Percentiles rank a stretch among this genome's conserved stretches.
phyloP scores from a whole-genome alignment of 2,797 vertebrate genomes.

The Danio kyathit region DNA sequence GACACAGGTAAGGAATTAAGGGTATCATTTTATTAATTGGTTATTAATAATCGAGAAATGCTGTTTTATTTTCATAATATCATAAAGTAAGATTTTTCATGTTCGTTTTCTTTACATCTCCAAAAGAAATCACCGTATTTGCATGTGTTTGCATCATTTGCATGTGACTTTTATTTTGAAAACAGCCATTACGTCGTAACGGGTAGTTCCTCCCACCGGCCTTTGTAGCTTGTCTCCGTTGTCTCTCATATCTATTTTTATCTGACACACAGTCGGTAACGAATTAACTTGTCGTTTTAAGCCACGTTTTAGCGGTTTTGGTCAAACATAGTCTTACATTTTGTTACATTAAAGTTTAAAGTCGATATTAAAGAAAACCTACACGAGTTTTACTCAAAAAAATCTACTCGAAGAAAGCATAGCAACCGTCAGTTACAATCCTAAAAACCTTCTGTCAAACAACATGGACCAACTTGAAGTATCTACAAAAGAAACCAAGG shows the following conservation, averaged over 20 bases:
- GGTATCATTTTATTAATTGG: too few relatives aligned
- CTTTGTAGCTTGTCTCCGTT: background rate
- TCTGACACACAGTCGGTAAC: constrained; percentile 9
- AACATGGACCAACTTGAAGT: constrained; percentile 75
- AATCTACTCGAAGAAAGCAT: background rate
- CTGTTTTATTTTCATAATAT: background rate
- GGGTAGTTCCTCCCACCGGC: background rate
- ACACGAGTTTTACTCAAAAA: background rate
- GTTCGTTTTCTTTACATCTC: background rate
- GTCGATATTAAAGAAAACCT: background rate
- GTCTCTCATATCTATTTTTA: constrained; percentile 37
- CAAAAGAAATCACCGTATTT: background rate
- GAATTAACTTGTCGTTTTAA: constrained; percentile 10
- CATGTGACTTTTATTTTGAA: constrained; percentile 13
- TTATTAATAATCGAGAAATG: background rate
- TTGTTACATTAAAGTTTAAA: background rate
- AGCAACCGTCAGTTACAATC: background rate
- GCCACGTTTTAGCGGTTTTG: constrained; percentile 4
- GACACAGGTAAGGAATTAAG: too few relatives aligned
- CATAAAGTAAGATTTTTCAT: background rate
- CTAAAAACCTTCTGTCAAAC: constrained; percentile 13
- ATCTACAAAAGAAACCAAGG: constrained; percentile 69
- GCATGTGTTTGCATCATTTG: too few relatives aligned
- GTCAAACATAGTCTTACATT: background rate
- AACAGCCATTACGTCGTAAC: background rate